These are phyloP conservation scores for Hepsetus odoe DNA, from an alignment of 2,113 vertebrate genomes.

Conservation along the genomic window DNA sequence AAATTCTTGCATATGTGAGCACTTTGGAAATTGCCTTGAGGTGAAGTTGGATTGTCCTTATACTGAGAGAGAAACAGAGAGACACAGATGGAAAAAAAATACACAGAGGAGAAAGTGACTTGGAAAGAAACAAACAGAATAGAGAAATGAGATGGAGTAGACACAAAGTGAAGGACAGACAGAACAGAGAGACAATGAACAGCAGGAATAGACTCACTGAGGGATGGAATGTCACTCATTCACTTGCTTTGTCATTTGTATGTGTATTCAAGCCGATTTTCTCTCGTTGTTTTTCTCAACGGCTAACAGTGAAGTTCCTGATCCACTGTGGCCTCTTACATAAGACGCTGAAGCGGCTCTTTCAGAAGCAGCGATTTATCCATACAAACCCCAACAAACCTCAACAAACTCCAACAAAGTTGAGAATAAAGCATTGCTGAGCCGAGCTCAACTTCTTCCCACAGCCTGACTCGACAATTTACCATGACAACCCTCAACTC, in stretches of 20 bases:
- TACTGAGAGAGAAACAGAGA: not conserved
- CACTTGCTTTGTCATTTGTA: not conserved
- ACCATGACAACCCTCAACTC: not conserved
- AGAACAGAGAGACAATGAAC: not conserved
- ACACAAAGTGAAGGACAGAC: not conserved
- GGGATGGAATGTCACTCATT: conserved; percentile 18
- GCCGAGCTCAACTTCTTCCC: not conserved
- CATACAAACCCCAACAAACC: not conserved
- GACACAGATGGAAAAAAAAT: not conserved
- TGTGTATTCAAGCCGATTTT: not conserved
- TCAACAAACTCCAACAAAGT: not conserved
- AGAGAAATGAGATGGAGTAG: not conserved
- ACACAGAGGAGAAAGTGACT: not conserved
- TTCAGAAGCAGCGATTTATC: not conserved
- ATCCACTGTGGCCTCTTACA: not conserved
- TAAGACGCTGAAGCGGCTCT: not conserved
- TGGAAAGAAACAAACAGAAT: not conserved
- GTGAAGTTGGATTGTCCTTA: not conserved
- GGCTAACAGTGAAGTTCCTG: not conserved
- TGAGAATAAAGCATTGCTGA: not conserved
- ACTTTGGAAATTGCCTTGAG: not conserved
- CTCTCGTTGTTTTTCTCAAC: conserved; percentile 21
- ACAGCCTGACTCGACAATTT: not conserved
- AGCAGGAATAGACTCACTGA: conserved; percentile 15
- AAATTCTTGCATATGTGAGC: not conserved